These are phyloP conservation scores for Pithys albifrons DNA, from an alignment of 2,113 vertebrate species.

Conservation along the genomic window DNA sequence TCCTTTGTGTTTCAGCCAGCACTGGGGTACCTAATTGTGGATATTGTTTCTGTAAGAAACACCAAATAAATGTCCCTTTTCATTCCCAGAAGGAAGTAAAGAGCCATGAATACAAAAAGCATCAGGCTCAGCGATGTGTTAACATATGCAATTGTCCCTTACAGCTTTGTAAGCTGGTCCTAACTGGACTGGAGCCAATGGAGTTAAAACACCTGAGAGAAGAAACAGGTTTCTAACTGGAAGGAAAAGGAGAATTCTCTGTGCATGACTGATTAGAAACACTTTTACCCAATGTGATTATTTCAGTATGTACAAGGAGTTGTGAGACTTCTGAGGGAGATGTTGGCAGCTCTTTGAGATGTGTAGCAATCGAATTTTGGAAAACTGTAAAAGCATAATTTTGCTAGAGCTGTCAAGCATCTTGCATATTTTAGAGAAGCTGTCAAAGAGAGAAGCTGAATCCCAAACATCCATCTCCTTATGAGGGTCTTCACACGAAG, in stretches of 20 bases:
- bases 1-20: slow-evolving; percentile 28
- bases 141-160: neutral
- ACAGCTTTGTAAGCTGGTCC: neutral
- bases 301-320: neutral
- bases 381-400: neutral
- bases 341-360: neutral
- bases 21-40: slow-evolving; percentile 21
- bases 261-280: neutral
- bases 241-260: neutral
- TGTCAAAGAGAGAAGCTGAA: neutral
- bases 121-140: neutral
- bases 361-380: neutral
- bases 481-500: neutral
- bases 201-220: slow-evolving; percentile 15
- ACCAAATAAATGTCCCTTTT: slow-evolving; percentile 52
- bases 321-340: neutral
- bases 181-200: neutral
- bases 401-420: neutral
- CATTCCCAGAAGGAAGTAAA: neutral
- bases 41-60: slow-evolving; percentile 46
- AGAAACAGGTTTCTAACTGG: slow-evolving; percentile 8
- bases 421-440: neutral
- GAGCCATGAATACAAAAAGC: neutral
- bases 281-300: neutral
- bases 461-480: neutral